Percentiles rank a stretch among this genome's conserved stretches.
phyloP scores from a whole-genome alignment of 2,113 vertebrate species.

The Aramus guarauna region DNA sequence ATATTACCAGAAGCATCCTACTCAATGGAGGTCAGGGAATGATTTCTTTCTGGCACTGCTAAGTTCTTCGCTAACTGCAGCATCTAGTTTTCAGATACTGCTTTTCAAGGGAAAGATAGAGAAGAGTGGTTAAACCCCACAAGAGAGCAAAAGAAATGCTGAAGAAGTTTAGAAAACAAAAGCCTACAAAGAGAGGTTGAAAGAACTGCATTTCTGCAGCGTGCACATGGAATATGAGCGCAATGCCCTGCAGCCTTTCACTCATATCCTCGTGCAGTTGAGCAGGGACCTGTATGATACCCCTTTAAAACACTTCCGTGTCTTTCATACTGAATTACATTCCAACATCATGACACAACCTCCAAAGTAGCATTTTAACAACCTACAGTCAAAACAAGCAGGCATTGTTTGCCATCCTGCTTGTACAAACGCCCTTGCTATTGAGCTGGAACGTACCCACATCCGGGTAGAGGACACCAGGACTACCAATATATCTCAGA shows the following conservation, averaged over 20 bases:
- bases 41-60: not conserved
- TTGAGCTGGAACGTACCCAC: not conserved
- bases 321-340: conserved; percentile 14
- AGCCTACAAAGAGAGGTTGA: not conserved
- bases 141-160: not conserved
- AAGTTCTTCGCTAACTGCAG: not conserved
- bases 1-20: not conserved
- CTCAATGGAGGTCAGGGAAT: not conserved
- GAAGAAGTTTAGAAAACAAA: not conserved
- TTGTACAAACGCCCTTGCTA: not conserved
- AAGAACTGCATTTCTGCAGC: not conserved
- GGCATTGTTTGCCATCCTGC: conserved; percentile 39
- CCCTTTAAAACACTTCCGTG: not conserved
- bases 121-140: not conserved
- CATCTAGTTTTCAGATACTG: not conserved
- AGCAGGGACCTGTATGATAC: not conserved
- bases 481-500: not conserved
- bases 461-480: not conserved
- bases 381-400: conserved; percentile 17
- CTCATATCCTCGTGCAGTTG: not conserved
- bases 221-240: rapidly evolving
- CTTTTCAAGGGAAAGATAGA: not conserved
- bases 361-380: not conserved
- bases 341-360: conserved; percentile 33
- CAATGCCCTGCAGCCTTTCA: not conserved